These are phyloP conservation scores for Strix aluco DNA, from an alignment of 2,113 vertebrate genomes.

Conservation along the genomic window DNA sequence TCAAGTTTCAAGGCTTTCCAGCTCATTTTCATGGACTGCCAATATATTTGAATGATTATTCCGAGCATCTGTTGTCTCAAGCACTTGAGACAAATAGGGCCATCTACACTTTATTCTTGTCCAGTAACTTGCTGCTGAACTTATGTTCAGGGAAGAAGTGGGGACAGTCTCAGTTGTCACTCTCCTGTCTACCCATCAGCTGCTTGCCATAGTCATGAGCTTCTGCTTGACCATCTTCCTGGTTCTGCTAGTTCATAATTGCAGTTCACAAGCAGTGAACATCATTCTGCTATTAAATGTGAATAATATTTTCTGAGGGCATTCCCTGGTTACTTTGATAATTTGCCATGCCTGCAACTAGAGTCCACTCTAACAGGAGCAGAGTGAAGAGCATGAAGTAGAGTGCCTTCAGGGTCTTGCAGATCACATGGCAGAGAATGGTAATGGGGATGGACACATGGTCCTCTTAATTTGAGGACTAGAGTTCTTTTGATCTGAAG, in stretches of 20 bases:
- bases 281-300: background rate
- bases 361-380: background rate
- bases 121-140: background rate
- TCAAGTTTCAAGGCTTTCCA: background rate
- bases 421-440: background rate
- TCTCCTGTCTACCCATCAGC: background rate
- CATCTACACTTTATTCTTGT: background rate
- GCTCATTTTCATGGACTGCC: background rate
- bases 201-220: background rate
- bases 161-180: background rate
- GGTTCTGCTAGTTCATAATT: background rate
- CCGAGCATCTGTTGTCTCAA: background rate
- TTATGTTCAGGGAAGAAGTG: background rate
- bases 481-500: background rate
- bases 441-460: background rate
- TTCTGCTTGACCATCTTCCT: background rate
- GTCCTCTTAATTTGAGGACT: background rate
- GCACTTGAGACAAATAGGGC: background rate
- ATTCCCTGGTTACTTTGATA: background rate
- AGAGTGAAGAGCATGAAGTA: background rate
- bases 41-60: background rate
- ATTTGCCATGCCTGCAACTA: background rate
- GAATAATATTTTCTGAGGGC: background rate
- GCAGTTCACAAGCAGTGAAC: background rate
- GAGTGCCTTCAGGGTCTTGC: background rate